A percentile compares a stretch with the other conserved stretches of the same genome.
These are phyloP conservation scores for Alethe castanea DNA, from an alignment of 2,113 vertebrate genomes.

Conservation along the genomic window DNA sequence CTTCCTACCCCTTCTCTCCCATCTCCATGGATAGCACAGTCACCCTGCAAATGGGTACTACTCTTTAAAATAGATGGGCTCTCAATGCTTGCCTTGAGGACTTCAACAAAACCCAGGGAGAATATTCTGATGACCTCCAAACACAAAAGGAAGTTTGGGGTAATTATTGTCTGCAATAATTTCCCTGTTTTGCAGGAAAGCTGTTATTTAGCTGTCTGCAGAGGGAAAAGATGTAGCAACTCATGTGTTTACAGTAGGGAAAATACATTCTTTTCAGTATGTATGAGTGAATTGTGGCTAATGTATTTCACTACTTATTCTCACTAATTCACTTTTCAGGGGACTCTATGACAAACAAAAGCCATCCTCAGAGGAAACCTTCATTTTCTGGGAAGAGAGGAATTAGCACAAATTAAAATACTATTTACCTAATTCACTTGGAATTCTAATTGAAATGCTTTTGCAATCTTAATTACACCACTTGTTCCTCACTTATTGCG, in stretches of 20 bases:
- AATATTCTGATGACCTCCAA: neutral
- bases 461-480: slow-evolving; percentile 29
- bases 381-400: neutral
- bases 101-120: neutral
- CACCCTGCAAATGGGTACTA: neutral
- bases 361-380: neutral
- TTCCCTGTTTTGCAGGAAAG: neutral
- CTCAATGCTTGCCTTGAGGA: neutral
- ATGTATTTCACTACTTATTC: neutral
- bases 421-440: neutral
- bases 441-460: neutral
- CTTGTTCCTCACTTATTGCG: neutral
- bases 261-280: neutral
- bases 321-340: neutral
- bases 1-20: neutral
- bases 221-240: neutral
- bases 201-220: neutral
- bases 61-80: neutral
- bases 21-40: neutral
- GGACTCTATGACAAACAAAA: neutral
- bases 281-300: neutral
- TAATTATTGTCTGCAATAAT: neutral
- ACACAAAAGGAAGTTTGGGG: neutral
- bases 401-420: slow-evolving; percentile 15
- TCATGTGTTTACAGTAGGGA: neutral